A percentile compares a stretch with the other conserved stretches of the same genome.
These are phyloP conservation scores for Lasioglossum malachurum DNA, from an alignment of 2,888 invertebrate genomes.

Conservation along the genomic window DNA sequence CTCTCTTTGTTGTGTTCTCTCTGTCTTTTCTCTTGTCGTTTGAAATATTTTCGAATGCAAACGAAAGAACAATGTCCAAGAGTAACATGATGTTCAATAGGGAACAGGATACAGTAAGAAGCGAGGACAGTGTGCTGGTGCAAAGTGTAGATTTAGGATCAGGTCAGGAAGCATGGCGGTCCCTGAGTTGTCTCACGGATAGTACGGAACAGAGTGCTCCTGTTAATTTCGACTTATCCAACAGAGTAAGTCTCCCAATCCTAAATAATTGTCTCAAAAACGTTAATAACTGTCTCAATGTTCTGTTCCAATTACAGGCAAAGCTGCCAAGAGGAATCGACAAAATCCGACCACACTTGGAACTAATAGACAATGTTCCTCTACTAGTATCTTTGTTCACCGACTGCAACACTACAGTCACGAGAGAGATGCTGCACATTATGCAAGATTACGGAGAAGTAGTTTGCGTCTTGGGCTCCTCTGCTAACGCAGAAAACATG, in stretches of 20 bases:
- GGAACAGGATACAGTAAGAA: constrained; percentile 79
- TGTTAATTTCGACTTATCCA: constrained; percentile 96
- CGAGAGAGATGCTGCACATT: constrained; percentile 96
- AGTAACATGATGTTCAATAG: constrained; percentile 56
- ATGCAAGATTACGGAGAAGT: constrained; percentile 99
- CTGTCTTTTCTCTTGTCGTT: neutral
- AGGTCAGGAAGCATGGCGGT: constrained; percentile 91
- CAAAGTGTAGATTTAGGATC: constrained; percentile 85
- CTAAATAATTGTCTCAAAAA: neutral
- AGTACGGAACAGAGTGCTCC: constrained; percentile 97
- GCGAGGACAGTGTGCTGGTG: constrained; percentile 85
- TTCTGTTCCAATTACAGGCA: constrained; percentile 86
- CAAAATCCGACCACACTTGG: constrained; percentile 97
- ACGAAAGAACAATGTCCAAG: neutral
- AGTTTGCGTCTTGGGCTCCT: constrained; percentile 97
- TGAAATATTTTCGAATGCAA: neutral
- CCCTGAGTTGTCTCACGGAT: constrained; percentile 94
- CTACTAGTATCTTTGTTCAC: constrained; percentile 98
- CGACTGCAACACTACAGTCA: constrained; percentile 97
- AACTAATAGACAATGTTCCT: constrained; percentile 98
- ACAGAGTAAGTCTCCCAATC: constrained; percentile 88
- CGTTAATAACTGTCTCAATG: neutral
- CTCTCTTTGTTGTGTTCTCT: neutral
- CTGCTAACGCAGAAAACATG: constrained; percentile 95
- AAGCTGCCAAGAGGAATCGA: constrained; percentile 98